Evolutionary conservation across 1,140 invertebrate genomes (phyloP).

Genomic region (Temnothorax curvispinosus): DNA sequence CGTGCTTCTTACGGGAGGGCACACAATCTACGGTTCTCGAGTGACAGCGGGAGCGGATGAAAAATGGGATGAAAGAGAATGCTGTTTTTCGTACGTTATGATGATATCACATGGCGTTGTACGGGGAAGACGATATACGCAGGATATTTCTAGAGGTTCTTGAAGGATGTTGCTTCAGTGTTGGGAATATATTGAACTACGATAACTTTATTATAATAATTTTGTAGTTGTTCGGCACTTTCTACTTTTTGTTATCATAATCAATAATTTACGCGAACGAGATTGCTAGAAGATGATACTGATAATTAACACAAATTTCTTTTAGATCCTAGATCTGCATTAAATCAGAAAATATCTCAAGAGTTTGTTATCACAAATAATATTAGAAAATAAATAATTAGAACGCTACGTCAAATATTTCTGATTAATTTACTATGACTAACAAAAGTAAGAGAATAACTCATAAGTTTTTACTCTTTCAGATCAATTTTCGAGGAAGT

Average conservation of each 20-base stretch:
- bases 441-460: background rate
- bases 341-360: background rate
- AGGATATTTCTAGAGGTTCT: constrained; percentile 2
- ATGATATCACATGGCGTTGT: constrained; percentile 36
- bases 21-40: constrained; percentile 49
- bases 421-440: background rate
- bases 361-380: background rate
- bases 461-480: background rate
- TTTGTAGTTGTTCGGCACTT: background rate
- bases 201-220: background rate
- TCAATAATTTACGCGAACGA: background rate
- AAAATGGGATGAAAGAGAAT: constrained; percentile 50
- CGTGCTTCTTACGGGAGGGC: constrained; percentile 61
- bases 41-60: constrained; percentile 41
- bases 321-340: background rate
- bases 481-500: background rate
- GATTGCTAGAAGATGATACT: background rate
- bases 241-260: background rate
- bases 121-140: constrained; percentile 28
- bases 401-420: background rate
- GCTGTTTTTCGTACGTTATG: constrained; percentile 42
- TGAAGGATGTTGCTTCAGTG: constrained; percentile 17
- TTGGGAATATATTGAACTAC: constrained; percentile 50
- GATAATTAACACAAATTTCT: background rate
- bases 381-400: background rate